Evolutionary conservation across 2,888 invertebrate species (phyloP).

Genomic region (Meliscaeva auricollis): DNA sequence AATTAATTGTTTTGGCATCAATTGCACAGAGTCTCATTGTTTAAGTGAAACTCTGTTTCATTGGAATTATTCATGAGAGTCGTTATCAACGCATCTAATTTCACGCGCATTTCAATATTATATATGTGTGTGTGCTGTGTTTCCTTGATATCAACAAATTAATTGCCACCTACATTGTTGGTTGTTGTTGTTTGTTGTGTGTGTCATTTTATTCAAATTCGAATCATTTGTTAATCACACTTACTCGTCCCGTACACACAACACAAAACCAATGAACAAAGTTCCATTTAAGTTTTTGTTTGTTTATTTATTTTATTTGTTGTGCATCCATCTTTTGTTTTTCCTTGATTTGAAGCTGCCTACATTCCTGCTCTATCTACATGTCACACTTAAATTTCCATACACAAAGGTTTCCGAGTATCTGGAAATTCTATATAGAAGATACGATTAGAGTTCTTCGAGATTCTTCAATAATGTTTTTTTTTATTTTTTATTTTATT

Average conservation of each 20-base stretch:
- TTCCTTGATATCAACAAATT: constrained; percentile 22
- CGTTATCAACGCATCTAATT: not conserved
- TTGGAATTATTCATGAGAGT: not conserved
- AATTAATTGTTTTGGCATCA: constrained; percentile 17
- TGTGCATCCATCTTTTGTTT: not conserved
- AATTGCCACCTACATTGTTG: constrained; percentile 7
- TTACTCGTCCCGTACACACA: not conserved
- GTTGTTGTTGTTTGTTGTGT: not conserved
- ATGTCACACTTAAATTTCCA: constrained; percentile 19
- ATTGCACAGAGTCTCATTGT: constrained; percentile 9
- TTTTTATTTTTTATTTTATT: too few species aligned
- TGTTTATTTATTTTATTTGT: not conserved
- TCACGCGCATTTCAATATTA: not conserved
- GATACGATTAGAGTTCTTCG: not conserved
- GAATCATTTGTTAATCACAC: constrained; percentile 15
- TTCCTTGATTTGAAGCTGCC: not conserved
- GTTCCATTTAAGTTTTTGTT: constrained; percentile 2
- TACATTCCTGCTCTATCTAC: not conserved
- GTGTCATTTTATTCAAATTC: constrained; percentile 1
- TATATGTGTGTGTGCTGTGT: not conserved
- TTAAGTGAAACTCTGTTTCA: constrained; percentile 15
- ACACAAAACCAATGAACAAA: constrained; percentile 8
- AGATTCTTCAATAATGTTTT: not conserved
- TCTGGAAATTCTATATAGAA: not conserved
- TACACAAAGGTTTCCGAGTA: constrained; percentile 3